Percentiles rank a stretch among this genome's conserved stretches.
phyloP scores from a whole-genome alignment of 1,140 invertebrate genomes.

The Diorhabda sublineata region DNA sequence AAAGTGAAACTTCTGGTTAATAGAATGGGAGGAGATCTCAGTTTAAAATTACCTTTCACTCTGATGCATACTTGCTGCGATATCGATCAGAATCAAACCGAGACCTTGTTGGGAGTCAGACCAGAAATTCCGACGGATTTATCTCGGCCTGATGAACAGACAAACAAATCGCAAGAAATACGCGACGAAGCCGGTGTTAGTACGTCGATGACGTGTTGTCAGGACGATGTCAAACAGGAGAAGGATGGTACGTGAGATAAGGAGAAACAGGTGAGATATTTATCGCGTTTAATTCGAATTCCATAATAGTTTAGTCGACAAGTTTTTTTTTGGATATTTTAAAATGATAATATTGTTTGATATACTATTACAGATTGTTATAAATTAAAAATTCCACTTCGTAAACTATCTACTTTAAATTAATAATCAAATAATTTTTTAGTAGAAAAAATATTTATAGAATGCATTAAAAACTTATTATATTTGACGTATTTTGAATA shows the following conservation, averaged over 20 bases:
- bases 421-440: neutral
- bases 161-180: conserved; percentile 21
- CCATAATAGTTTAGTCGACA: neutral
- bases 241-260: conserved; percentile 47
- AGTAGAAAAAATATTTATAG: neutral
- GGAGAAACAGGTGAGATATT: conserved; percentile 35
- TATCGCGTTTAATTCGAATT: neutral
- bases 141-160: conserved; percentile 14
- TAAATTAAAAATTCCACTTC: neutral
- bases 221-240: conserved; percentile 35
- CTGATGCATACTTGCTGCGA: conserved; percentile 58
- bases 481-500: no score
- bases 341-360: neutral
- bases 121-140: conserved; percentile 9
- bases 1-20: conserved; percentile 77
- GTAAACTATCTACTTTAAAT: neutral
- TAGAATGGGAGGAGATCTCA: conserved; percentile 73
- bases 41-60: conserved; percentile 75
- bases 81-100: conserved; percentile 31
- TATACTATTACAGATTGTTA: neutral
- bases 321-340: neutral
- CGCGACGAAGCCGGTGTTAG: conserved; percentile 4
- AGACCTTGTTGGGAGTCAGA: conserved; percentile 19
- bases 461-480: no score
- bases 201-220: conserved; percentile 11